Evolutionary conservation across 2,113 vertebrate species (phyloP), one percentile per base, ranked within the genome.

Genomic region (Hyperopisus bebe): DNA sequence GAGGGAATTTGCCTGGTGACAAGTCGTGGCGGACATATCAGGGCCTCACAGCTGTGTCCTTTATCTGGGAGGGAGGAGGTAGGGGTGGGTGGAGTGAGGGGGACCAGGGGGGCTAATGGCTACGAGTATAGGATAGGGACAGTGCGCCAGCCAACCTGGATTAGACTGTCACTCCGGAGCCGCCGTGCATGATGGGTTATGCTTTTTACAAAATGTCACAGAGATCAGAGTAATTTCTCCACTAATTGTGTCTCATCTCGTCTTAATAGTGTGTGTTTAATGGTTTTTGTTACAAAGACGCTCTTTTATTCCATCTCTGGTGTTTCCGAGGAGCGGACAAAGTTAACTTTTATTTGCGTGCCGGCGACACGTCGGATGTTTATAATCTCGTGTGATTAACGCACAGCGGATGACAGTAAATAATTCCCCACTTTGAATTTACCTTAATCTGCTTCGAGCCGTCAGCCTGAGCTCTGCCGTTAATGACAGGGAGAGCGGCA

Each of bases 141-240:
- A 96, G 92, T 70, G 91, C 95, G 96, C 97, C 97, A 98, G 99
- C 98, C 98, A 98, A 98, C 97, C 97, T 97, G 98, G 98, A 99
- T 99, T 99, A 99, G 97, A 93, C 98, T 99, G 98, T 99, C 98
- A 99, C 96, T 99, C 98, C 98, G 91, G 90, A 92, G 93, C 94
- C 94, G 95, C 95, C 91, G 94, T 95, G 94, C 96, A 98, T 98
- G 98, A 98, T 97, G 97, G 98, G 98, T 97, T 98, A 98, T 97
- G 97, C 96, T 98, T 98, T 98, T 97, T 97, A 96, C 97, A 97
- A 99, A 99, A 99, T 99, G 98, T 99, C 98, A 99, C 96, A 95
- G 96, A 99, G 98, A 99, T 99, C 98, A 98, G 98, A 99, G 98
- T 99, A 97, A 99, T 99, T 99, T 99, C 98, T 98, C 97, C 96